Conservation (phyloP, 2,888 invertebrate genomes). For the Drosophila algonquin region DNA sequence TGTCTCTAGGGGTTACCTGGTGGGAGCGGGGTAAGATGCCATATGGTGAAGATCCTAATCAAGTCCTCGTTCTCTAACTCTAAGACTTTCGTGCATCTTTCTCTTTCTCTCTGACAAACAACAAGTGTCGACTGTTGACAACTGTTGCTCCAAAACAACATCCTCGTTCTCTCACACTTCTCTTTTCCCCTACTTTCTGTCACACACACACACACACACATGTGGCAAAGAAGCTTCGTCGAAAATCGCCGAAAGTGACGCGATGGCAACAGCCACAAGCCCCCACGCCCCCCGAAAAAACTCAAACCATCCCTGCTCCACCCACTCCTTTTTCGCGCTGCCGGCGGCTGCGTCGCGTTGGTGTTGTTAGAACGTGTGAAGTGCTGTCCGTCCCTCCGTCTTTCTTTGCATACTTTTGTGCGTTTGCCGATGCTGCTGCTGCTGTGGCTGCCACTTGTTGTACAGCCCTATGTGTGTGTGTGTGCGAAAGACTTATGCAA, state of each 20-base stretch:
- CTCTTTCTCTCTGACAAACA: constrained; percentile 37
- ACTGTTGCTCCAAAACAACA: constrained; percentile 60
- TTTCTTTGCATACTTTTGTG: constrained; percentile 78
- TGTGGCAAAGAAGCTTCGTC: constrained; percentile 50
- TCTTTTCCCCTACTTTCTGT: not conserved
- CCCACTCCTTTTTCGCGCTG: constrained; percentile 28
- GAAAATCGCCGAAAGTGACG: constrained; percentile 74
- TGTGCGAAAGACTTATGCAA: constrained; percentile 64
- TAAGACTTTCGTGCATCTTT: not conserved
- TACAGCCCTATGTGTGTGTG: constrained; percentile 33
- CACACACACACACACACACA: constrained; percentile 4
- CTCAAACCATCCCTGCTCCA: constrained; percentile 13
- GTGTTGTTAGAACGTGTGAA: constrained; percentile 74
- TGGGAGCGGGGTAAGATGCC: not conserved
- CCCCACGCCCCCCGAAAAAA: constrained; percentile 7
- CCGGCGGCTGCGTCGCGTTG: constrained; percentile 36
- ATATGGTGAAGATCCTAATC: not conserved
- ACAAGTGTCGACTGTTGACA: constrained; percentile 69
- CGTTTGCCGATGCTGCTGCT: constrained; percentile 46
- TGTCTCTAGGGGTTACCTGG: not conserved
- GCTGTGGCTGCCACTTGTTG: constrained; percentile 70
- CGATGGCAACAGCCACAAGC: constrained; percentile 41
- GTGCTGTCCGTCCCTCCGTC: constrained; percentile 32
- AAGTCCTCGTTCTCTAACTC: not conserved
- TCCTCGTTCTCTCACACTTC: not conserved